Base-by-base conservation (phyloP, 2,888 invertebrate species). In the Drosophila melanocephala region DNA sequence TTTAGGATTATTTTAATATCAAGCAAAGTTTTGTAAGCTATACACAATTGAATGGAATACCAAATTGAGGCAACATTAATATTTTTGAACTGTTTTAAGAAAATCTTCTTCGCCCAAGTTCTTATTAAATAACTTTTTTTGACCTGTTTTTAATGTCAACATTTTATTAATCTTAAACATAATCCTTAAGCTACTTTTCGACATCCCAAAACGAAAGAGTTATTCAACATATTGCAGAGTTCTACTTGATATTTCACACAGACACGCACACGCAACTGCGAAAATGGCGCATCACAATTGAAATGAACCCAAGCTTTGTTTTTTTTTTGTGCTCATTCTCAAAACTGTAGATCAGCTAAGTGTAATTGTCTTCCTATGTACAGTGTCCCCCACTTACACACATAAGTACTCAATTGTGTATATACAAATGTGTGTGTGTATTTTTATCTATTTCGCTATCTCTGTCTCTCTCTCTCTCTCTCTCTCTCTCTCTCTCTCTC, bases 301-400 rank as follows among this genome's bases (percentile, higher is more conserved):
- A 67, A 67, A 62, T 67, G 51, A 67, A 65, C 9, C n/a, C 53
- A 61, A 71, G 57, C 56, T 77, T 52, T 42, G 28, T 28, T 30
- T 59, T 19, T 33, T 30, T 51, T 55, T 10, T 14, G 50, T 22
- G 39, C 63, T 52, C 63, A 19, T 64, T 67, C 73, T 72, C 79
- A 56, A 70, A 78, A 82, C 69, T 79, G 79, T 79, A 73, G 62
- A 73, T 66, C 60, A 63, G 44, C 62, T 58, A 33, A 74, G 42
- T 47, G 65, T 70, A 77, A 90, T 84, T 86, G 78, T 76, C 89
- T 86, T 86, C 91, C 85, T 90, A 86, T 86, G 75, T 84, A 84
- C 81, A 74, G 39, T 42, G 57, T 22, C 9, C 14, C 39, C 50
- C 10, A 42, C 28, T 59, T 7, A 55, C 50, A 51, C 51, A 44